Evolutionary conservation across 2,113 vertebrate genomes (phyloP), one percentile per base, ranked within the genome.

Genomic region (Martes martes): DNA sequence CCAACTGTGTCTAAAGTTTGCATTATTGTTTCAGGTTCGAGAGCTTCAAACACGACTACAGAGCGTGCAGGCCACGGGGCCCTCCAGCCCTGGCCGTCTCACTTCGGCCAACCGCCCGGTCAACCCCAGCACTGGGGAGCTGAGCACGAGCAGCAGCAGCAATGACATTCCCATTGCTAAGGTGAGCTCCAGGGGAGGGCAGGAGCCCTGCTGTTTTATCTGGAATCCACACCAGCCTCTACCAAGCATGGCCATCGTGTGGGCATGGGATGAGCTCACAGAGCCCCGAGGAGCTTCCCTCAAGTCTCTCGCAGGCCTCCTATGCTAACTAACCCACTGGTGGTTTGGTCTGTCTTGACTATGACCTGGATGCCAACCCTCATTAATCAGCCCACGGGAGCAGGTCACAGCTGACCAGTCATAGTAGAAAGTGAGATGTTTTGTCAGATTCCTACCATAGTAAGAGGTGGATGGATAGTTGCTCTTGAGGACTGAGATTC

Each of bases 91-190:
- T 0, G 98, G 99, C 11, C 99, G 99, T 42, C 99, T 99, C 21
- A 98, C 98, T 23, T 98, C 99, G 0, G 88, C 98, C 93, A 99
- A 97, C 82, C 99, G 99, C 88, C 99, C 99, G 0, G 50, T 99
- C 42, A 99, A 99, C 97, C 99, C 99, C 91, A 99, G 99, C 98
- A 99, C 99, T 0, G 99, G 99, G 74, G 99, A 99, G 94, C 98
- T 99, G 84, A 99, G 99, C 98, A 99, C 99, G 2, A 99, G 99
- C 98, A 99, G 99, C 98, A 99, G 99, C 97, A 99, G 99, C 98
- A 99, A 99, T 3, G 99, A 99, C 97, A 98, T 99, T 89, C 99
- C 99, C n/a, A 99, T 99, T 0, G 99, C 99, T 96, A 99, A 99
- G 99, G 99, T 99, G 97, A 98, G 97, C 14, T 55, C 6, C 83